phyloP scores from a whole-genome alignment of 2,797 vertebrate species.

The Vipera ursinii region DNA sequence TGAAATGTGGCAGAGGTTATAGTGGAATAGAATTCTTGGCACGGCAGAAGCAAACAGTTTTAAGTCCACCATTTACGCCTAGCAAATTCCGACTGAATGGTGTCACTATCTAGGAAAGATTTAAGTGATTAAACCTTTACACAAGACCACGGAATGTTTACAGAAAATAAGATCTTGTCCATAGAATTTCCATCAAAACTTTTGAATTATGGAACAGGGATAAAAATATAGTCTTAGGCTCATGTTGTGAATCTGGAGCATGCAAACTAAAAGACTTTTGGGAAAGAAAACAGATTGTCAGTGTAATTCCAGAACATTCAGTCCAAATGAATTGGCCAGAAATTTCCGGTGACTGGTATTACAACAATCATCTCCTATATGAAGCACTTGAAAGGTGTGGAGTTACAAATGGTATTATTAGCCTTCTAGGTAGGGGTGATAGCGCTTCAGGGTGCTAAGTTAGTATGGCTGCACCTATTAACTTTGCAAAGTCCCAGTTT shows the following conservation, averaged over 20 bases:
- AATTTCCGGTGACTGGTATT: not conserved
- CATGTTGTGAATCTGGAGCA: not conserved
- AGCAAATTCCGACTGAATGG: constrained; percentile 45
- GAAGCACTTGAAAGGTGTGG: not conserved
- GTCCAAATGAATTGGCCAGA: not conserved
- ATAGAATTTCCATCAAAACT: constrained; percentile 34
- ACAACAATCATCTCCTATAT: too few species aligned
- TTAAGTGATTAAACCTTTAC: constrained; percentile 47
- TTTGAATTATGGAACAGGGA: constrained; percentile 1
- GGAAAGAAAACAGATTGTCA: not conserved
- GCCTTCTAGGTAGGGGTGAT: not conserved
- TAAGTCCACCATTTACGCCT: constrained; percentile 35
- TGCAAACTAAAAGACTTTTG: not conserved
- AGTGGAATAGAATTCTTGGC: not conserved
- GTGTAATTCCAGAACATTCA: not conserved
- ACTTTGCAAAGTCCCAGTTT: not conserved
- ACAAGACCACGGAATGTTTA: constrained; percentile 43
- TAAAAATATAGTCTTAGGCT: fast-evolving
- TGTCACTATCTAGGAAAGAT: constrained; percentile 48
- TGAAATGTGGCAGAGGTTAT: not conserved
- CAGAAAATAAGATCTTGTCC: constrained; percentile 41
- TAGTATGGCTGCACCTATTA: not conserved
- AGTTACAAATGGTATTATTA: not conserved
- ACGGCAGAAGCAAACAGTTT: not conserved
- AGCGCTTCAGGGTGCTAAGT: not conserved